Base-by-base conservation (phyloP, 2,888 invertebrate genomes). In the Phyllotreta striolata region DNA sequence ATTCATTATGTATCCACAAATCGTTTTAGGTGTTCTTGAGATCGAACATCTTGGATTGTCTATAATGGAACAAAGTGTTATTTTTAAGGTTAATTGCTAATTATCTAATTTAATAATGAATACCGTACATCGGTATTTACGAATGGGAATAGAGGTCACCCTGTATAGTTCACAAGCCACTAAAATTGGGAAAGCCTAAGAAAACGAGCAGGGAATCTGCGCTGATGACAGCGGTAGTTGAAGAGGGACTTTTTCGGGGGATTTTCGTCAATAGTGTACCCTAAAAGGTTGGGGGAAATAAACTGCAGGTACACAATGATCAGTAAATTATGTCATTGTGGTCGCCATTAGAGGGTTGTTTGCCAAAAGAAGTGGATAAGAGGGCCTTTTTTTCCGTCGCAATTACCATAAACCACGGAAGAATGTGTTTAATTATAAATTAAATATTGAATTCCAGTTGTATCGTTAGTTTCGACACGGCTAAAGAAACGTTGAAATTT, bases 241-340 rank as follows among this genome's bases (percentile, higher is more conserved):
- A 37, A 56, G 43, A 56, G 56, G 44, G 56, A 44, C 24, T 38
- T n/a, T 49, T 58, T 13, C 7, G 38, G 34, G 39, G 58, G 40
- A 47, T 49, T 39, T 47, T 14, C 49, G 40, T 49, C 40, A 14
- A 40, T 40, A 40, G 49, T 37, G 24, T 4, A 4, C n/a, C 46
- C 6, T 58, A 49, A 58, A 58, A 58, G 34, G 58, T 24, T 8
- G 5, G 47, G 10, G 49, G 38, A 58, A 49, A 58, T 58, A 58
- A 49, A 49, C 58, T 40, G 49, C 58, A 58, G 58, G 47, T 58
- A 47, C 8, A 58, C 39, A 49, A 58, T 39, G 58, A 58, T 49
- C 40, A 40, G 49, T 57, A 57, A 57, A 57, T 47, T 57, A 47
- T 46, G 46, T 47, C 37, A 57, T 57, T 57, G 46, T 57, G 46